Evolutionary conservation across 2,797 vertebrate genomes (phyloP).

Genomic region (Otolemur crassicaudatus): DNA sequence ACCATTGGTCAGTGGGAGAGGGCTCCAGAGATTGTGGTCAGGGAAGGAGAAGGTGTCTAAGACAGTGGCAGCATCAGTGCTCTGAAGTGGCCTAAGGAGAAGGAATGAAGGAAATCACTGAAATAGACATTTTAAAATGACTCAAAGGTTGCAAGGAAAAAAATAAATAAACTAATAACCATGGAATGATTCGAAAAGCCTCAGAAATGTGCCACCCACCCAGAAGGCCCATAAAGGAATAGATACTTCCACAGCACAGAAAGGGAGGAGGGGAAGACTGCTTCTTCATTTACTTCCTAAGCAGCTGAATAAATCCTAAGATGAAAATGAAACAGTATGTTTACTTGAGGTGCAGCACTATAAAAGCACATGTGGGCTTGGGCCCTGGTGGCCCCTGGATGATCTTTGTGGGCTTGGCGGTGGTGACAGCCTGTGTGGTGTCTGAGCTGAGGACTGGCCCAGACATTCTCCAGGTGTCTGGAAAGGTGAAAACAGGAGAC

Average conservation of each 20-base stretch:
- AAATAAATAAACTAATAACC: background rate
- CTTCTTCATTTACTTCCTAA: no score
- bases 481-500: background rate
- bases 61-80: accelerated
- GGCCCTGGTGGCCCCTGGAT: no score
- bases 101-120: background rate
- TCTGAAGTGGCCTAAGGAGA: background rate
- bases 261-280: background rate
- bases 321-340: background rate
- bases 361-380: background rate
- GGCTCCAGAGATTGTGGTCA: background rate
- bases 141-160: background rate
- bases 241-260: background rate
- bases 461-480: background rate
- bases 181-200: background rate
- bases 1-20: no score
- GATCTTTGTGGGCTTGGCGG: background rate
- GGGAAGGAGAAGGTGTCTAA: background rate
- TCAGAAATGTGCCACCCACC: background rate
- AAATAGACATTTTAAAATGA: background rate
- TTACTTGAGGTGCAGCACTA: background rate
- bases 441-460: background rate
- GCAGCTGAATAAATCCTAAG: background rate
- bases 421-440: background rate
- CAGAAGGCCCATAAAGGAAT: background rate